phyloP scores from a whole-genome alignment of 2,113 vertebrate species.

The Solea senegalensis region DNA sequence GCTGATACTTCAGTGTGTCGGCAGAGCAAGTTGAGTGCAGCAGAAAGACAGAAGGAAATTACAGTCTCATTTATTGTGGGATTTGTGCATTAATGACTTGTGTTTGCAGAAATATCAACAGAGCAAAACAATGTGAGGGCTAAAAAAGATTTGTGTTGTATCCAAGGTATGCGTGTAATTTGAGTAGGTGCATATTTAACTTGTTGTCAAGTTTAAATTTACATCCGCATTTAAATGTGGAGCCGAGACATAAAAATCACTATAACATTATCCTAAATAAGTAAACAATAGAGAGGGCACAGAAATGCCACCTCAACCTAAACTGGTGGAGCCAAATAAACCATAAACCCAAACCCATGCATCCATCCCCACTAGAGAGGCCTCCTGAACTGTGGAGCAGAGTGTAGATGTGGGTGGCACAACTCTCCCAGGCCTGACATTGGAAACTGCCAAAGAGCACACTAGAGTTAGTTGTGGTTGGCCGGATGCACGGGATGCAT shows the following conservation, averaged over 20 bases:
- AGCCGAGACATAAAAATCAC: slow-evolving; percentile 11
- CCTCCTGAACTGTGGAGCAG: slow-evolving; percentile 66
- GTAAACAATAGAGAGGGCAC: slow-evolving; percentile 39
- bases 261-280: slow-evolving; percentile 38
- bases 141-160: neutral
- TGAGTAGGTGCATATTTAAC: slow-evolving; percentile 26
- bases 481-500: slow-evolving; percentile 82
- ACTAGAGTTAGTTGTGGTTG: slow-evolving; percentile 83
- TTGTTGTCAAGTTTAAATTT: slow-evolving; percentile 19
- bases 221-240: slow-evolving; percentile 12
- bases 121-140: neutral
- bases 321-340: slow-evolving; percentile 52
- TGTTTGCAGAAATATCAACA: neutral
- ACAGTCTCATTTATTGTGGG: neutral
- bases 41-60: neutral
- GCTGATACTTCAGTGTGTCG: neutral
- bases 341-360: slow-evolving; percentile 44
- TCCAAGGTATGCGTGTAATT: slow-evolving; percentile 28
- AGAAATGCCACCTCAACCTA: slow-evolving; percentile 51
- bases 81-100: slow-evolving; percentile 8
- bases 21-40: neutral
- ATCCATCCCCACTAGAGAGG: slow-evolving; percentile 62
- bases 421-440: slow-evolving; percentile 78
- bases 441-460: slow-evolving; percentile 80
- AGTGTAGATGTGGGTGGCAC: slow-evolving; percentile 77